These are phyloP conservation scores for Guaruba guarouba DNA, from an alignment of 2,113 vertebrate species.

Conservation along the genomic window DNA sequence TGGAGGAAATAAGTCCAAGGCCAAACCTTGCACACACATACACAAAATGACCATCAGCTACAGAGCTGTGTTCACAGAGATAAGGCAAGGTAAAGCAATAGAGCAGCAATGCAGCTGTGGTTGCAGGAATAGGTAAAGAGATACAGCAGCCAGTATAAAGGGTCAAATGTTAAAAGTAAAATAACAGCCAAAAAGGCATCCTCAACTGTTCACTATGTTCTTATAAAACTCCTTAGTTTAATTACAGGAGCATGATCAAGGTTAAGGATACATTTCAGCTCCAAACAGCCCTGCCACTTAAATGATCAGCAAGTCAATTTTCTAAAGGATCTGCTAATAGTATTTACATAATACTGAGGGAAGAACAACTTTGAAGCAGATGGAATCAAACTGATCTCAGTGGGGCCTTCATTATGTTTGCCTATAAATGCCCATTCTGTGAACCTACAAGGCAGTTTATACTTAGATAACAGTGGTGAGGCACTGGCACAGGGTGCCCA, in stretches of 20 bases:
- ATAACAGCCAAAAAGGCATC: background rate
- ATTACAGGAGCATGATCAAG: background rate
- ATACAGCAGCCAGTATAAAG: rapidly evolving
- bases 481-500: background rate
- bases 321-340: background rate
- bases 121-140: background rate
- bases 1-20: background rate
- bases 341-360: background rate
- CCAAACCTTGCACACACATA: background rate
- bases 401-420: background rate
- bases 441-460: background rate
- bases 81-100: background rate
- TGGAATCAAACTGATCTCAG: background rate
- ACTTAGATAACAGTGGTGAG: background rate
- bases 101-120: background rate
- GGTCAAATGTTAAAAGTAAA: background rate
- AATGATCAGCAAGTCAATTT: background rate
- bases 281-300: background rate
- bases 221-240: background rate
- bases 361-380: background rate
- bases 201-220: background rate
- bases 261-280: background rate
- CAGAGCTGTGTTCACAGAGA: background rate
- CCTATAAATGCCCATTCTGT: background rate
- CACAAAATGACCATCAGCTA: background rate